A percentile compares a stretch with the other conserved stretches of the same genome.
Conservation (phyloP, 1,140 invertebrate species). For the Agraylea sexmaculata region DNA sequence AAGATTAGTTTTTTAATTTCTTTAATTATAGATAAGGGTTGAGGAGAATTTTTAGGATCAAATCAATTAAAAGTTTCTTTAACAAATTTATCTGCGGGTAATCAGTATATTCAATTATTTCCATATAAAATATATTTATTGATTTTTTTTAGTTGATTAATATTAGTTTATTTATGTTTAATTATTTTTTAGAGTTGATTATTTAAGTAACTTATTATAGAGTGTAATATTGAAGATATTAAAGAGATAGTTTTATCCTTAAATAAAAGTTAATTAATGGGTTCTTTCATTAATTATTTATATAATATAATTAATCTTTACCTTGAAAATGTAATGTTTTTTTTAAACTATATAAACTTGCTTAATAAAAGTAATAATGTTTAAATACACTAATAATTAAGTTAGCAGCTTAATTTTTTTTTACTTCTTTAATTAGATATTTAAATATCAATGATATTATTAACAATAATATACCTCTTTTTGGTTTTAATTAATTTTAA, state of each 20-base stretch:
- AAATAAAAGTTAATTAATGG: slow-evolving; percentile 29
- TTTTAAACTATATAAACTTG: slow-evolving; percentile 41
- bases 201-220: slow-evolving; percentile 47
- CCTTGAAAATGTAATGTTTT: slow-evolving; percentile 48
- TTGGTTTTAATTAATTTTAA: slow-evolving; percentile 42
- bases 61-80: slow-evolving; percentile 27
- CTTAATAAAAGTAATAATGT: slow-evolving; percentile 35
- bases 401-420: slow-evolving; percentile 37
- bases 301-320: slow-evolving; percentile 34
- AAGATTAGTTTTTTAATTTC: slow-evolving; percentile 22
- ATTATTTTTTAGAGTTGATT: slow-evolving; percentile 26
- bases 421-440: slow-evolving; percentile 37
- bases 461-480: slow-evolving; percentile 46
- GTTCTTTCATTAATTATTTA: too few relatives aligned
- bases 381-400: slow-evolving; percentile 39
- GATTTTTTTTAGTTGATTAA: slow-evolving; percentile 33
- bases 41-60: slow-evolving; percentile 35
- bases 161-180: slow-evolving; percentile 32
- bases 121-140: slow-evolving; percentile 38
- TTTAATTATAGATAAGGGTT: slow-evolving; percentile 35
- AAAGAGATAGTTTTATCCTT: slow-evolving; percentile 20
- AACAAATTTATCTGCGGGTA: slow-evolving; percentile 25
- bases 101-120: slow-evolving; percentile 29
- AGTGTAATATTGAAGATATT: slow-evolving; percentile 49
- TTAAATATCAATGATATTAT: slow-evolving; percentile 35